phyloP scores from a whole-genome alignment of 2,797 vertebrate genomes.

The Leptodactylus fallax region DNA sequence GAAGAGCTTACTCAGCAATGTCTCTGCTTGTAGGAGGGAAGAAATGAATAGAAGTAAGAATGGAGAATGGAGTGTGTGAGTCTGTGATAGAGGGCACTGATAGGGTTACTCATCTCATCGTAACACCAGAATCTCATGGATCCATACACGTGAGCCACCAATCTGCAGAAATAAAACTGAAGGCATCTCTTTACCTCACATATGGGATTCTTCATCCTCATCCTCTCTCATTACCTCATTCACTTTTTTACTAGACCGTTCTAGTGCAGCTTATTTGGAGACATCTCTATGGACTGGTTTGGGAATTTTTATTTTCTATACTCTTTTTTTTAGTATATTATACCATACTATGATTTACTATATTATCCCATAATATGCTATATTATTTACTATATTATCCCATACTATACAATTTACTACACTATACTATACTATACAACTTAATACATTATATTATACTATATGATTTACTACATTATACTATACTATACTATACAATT shows the following conservation, averaged over 20 bases:
- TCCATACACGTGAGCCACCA: background rate
- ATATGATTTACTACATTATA: no score
- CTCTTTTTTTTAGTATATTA: no score
- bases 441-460: no score
- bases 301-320: background rate
- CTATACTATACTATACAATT: no score
- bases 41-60: background rate
- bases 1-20: background rate
- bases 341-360: no score
- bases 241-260: background rate
- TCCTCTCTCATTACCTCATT: background rate
- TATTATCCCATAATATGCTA: no score
- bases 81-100: no score
- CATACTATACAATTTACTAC: no score
- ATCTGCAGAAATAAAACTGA: background rate
- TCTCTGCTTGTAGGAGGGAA: background rate
- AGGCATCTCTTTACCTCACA: background rate
- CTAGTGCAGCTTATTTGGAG: background rate
- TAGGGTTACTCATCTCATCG: background rate
- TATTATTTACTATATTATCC: no score
- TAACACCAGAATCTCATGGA: background rate
- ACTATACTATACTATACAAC: no score
- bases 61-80: no score
- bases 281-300: background rate
- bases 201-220: no score